Percentiles rank a stretch among this genome's conserved stretches.
Conservation (phyloP, 64 coral and sea anemone genomes). For the Exaiptasia diaphana region DNA sequence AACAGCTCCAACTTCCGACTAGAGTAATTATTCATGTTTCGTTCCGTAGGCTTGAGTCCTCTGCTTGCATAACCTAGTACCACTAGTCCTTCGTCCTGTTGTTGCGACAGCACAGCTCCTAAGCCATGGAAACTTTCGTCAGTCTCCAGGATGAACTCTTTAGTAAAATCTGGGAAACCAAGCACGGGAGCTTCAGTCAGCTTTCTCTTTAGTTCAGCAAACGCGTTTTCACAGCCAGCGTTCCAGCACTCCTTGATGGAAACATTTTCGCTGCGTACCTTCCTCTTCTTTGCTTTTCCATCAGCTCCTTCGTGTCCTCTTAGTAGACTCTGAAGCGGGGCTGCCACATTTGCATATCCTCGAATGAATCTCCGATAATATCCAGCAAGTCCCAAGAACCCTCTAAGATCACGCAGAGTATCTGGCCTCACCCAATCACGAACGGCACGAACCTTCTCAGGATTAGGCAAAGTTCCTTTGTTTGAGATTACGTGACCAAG, state of each 20-base stretch:
- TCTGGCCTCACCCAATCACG: constrained; percentile 8
- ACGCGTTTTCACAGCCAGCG: neutral
- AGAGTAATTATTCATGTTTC: neutral
- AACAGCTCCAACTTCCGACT: neutral
- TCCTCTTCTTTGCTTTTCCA: neutral
- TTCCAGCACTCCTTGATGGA: constrained; percentile 25
- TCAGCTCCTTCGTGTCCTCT: neutral
- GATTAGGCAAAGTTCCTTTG: neutral
- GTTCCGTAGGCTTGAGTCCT: constrained; percentile 11
- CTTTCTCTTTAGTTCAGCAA: too few species aligned
- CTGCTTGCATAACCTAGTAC: constrained; percentile 41
- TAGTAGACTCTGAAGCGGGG: neutral
- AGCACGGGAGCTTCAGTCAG: too few species aligned
- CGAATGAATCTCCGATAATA: constrained; percentile 41
- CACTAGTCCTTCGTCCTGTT: neutral
- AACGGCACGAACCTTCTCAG: neutral
- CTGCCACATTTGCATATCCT: constrained; percentile 18
- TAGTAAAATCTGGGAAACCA: too few species aligned
- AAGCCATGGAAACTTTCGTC: neutral
- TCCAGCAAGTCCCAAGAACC: constrained; percentile 26
- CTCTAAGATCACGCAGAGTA: constrained; percentile 14
- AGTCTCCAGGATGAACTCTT: too few species aligned
- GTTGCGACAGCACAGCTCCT: constrained; percentile 34
- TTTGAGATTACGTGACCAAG: constrained; percentile 17
- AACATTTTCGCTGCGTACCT: neutral